Evolutionary conservation across 2,888 invertebrate species (phyloP).

Genomic region (Andrena minutula): DNA sequence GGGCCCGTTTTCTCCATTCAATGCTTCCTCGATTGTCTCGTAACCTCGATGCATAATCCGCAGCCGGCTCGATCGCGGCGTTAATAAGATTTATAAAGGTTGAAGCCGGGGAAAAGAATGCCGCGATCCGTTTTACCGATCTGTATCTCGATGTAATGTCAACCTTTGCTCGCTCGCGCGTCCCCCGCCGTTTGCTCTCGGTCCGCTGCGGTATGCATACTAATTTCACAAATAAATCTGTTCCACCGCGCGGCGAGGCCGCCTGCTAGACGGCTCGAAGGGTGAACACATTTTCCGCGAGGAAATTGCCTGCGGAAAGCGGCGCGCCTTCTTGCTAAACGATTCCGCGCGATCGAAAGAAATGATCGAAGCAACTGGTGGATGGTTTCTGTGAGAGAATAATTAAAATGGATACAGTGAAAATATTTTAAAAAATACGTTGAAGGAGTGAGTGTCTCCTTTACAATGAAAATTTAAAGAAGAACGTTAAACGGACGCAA

Average conservation of each 20-base stretch:
- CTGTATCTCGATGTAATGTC: slow-evolving; percentile 67
- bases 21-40: slow-evolving; percentile 56
- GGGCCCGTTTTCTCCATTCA: slow-evolving; percentile 31
- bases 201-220: slow-evolving; percentile 64
- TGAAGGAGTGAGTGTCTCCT: no score
- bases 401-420: no score
- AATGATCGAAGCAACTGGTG: background rate
- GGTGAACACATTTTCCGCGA: slow-evolving; percentile 62
- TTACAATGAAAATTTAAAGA: background rate
- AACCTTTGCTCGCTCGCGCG: slow-evolving; percentile 66
- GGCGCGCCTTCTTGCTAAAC: background rate
- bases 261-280: slow-evolving; percentile 32
- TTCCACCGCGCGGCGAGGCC: slow-evolving; percentile 46
- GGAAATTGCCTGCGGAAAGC: slow-evolving; percentile 31
- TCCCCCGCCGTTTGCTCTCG: slow-evolving; percentile 60
- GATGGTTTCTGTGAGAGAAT: no score
- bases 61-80: slow-evolving; percentile 25
- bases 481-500: slow-evolving; percentile 22
- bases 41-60: slow-evolving; percentile 61
- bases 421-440: no score
- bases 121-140: slow-evolving; percentile 58
- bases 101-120: slow-evolving; percentile 55
- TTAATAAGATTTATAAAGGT: slow-evolving; percentile 63
- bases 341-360: background rate
- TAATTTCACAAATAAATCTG: slow-evolving; percentile 68